Percentiles rank a stretch among this genome's conserved stretches.
Evolutionary conservation across 2,888 invertebrate species (phyloP).

Genomic region (Scaptomyza caliginosa): DNA sequence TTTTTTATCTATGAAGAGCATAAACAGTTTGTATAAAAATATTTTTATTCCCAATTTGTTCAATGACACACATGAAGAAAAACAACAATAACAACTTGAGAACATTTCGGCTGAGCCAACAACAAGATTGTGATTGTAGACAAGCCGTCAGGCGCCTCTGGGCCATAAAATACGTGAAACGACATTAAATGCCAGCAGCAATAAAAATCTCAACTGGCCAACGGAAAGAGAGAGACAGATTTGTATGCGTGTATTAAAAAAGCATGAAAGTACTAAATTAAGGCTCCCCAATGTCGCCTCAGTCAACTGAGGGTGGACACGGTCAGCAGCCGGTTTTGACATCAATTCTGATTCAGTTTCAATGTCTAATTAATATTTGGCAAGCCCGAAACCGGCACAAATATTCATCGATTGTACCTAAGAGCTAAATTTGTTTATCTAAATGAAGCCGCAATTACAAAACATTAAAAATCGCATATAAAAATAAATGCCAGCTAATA

Average conservation of each 20-base stretch:
- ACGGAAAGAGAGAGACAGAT: neutral
- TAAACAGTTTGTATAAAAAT: too few relatives aligned
- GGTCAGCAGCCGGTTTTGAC: constrained; percentile 40
- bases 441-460: constrained; percentile 19
- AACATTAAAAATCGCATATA: constrained; percentile 20
- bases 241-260: constrained; percentile 23
- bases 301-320: constrained; percentile 12
- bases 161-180: constrained; percentile 64
- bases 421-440: constrained; percentile 18
- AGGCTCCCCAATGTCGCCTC: constrained; percentile 45
- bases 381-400: constrained; percentile 21
- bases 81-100: constrained; percentile 32
- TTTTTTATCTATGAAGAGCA: too few relatives aligned
- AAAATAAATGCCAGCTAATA: constrained; percentile 7
- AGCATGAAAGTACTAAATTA: constrained; percentile 24
- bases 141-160: constrained; percentile 59
- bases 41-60: constrained; percentile 45
- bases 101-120: constrained; percentile 38
- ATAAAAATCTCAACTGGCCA: constrained; percentile 52
- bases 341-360: constrained; percentile 9
- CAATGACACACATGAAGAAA: constrained; percentile 59
- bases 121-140: constrained; percentile 43
- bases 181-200: constrained; percentile 49
- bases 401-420: constrained; percentile 31
- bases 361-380: constrained; percentile 45